Evolutionary conservation across 2,888 invertebrate species (phyloP), one percentile per base, ranked within the genome.

Genomic region (Drosophila anomalipes): DNA sequence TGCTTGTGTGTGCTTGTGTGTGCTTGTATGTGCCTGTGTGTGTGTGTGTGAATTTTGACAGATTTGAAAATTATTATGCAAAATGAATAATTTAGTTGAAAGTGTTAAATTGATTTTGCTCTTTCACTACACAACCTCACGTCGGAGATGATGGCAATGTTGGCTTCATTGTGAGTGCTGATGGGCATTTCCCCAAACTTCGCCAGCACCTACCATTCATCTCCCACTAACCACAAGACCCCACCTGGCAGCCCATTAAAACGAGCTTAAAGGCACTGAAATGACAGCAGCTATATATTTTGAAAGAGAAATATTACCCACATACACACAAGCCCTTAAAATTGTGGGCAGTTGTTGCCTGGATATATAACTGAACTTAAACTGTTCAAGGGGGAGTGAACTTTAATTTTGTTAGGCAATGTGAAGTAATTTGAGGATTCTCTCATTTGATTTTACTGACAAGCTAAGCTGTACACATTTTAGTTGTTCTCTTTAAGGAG

Each of bases 91-190:
- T 91, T 91, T 86, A 91, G 79, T 77, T 82, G 82, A 91, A 91
- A 91, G 91, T 91, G 86, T 91, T 91, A 91, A 91, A 92, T 91
- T 91, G 92, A 91, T 91, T 91, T 92, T 86, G 80, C 79, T 83
- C 87, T 83, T 80, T 72, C 80, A 83, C 89, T 80, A 79, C 69
- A 72, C 78, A 70, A 19, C 49, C 47, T 28, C 28, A 53, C 70
- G 49, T 59, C 68, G 70, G 60, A 81, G 84, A 86, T 86, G 90
- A 81, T 73, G 86, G 72, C 72, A 73, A 70, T 70, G 67, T 56
- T 49, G 62, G 44, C 63, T 66, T 77, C 66, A 76, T 80, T 72
- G 70, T 58, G 64, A 70, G 53, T 65, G 57, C 62, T 79, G 79
- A 81, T 82, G 80, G 82, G 62, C 80, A 79, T 65, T 75, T 60